A percentile compares a stretch with the other conserved stretches of the same genome.
phyloP scores from a whole-genome alignment of 1,140 invertebrate species.

The Streblospio benedicti region DNA sequence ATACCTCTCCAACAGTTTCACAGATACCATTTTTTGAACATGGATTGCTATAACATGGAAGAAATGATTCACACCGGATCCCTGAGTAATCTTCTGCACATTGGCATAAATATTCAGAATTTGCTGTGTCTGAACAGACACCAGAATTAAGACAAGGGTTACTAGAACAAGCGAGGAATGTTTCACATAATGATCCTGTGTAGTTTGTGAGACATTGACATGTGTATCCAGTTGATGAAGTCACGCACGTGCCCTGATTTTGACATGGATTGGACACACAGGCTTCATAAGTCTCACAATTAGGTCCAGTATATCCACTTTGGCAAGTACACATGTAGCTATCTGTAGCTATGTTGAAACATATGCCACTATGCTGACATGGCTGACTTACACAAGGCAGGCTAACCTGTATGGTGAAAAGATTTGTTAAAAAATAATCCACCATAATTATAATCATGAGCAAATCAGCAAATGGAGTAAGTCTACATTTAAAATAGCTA shows the following conservation, averaged over 20 bases:
- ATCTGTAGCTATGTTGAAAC: background rate
- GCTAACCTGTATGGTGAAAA: background rate
- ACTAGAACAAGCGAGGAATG: background rate
- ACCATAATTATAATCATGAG: background rate
- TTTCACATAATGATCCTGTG: constrained; percentile 4
- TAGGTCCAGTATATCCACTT: background rate
- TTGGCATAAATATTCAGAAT: background rate
- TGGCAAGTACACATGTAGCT: background rate
- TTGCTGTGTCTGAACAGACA: constrained; percentile 10
- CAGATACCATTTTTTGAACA: constrained; percentile 20
- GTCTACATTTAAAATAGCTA: no score
- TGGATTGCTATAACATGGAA: constrained; percentile 9
- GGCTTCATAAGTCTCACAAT: no score
- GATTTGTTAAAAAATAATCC: background rate
- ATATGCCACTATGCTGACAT: background rate
- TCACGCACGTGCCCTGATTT: no score
- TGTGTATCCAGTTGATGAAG: background rate
- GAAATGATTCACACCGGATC: background rate
- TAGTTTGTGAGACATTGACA: constrained; percentile 5
- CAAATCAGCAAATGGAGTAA: background rate
- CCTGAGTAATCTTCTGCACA: constrained; percentile 8
- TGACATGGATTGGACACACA: no score
- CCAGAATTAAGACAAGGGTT: constrained; percentile 18
- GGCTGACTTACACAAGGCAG: background rate
- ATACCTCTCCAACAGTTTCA: constrained; percentile 56